Base-by-base conservation (phyloP, 2,888 invertebrate genomes). In the Creontiades dilutus region DNA sequence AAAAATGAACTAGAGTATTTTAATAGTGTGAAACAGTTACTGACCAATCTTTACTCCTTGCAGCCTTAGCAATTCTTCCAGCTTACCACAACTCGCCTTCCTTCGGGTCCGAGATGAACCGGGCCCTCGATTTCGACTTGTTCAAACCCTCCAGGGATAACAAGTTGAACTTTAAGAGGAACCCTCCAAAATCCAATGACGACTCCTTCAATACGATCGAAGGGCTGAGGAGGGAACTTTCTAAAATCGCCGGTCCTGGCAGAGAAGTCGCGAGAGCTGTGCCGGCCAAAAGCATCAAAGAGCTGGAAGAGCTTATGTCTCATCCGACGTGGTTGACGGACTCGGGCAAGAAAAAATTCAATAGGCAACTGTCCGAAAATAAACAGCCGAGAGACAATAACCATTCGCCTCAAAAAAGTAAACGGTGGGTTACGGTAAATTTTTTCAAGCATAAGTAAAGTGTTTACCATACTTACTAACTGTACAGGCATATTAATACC, bases 311-410 rank as follows among this genome's bases (percentile, higher is more conserved):
- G 1, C 19, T 85, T 14, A 85, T 85, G 37, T n/a, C 28, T 5
- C 85, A 85, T 37, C 85, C 85, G 37, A 85, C 85, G 7, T 85
- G 85, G 85, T 37, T 85, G 28, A 85, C 85, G 27, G 85, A 85
- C 14, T 37, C 85, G 0, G 28, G 13, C 28, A 85, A 57, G 57
- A 85, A 61, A 19, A 85, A 85, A 68, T 9, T 68, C 68, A 68
- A 23, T 27, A 23, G 23, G 68, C 23, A 19, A 12, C 9, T 68
- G 68, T 9, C 23, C n/a, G 68, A 68, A 37, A 37, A 37, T 37
- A 37, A 7, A 7, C 37, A 37, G 7, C 37, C 7, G 37, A 7
- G 37, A 37, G 37, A 37, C 2, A 37, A 37, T 37, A 37, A 37
- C 3, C 37, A 37, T 37, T 37, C 37, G 37, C 3, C 37, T 37